A percentile compares a stretch with the other conserved stretches of the same genome.
Evolutionary conservation across 2,797 vertebrate genomes (phyloP).

Genomic region (Dicrostonyx torquatus): DNA sequence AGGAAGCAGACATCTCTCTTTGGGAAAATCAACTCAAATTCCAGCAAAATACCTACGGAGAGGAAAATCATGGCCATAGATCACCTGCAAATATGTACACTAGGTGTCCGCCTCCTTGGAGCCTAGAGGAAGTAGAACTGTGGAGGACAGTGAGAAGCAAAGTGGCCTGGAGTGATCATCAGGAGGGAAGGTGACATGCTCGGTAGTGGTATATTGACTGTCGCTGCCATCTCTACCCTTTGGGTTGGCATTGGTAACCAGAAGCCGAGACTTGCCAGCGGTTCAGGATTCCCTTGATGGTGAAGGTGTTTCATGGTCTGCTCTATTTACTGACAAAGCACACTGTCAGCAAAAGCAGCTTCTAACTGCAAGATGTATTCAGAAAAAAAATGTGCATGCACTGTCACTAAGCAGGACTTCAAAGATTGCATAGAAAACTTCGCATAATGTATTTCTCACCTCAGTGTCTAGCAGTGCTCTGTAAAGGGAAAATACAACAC

Average conservation of each 20-base stretch:
- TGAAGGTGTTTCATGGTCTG: background rate
- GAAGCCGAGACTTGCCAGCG: background rate
- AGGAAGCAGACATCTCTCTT: background rate
- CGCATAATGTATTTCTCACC: background rate
- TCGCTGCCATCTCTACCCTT: background rate
- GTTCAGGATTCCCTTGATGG: background rate
- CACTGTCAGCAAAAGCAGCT: background rate
- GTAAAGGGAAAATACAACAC: background rate
- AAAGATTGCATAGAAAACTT: conserved; percentile 30
- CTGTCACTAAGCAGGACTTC: background rate
- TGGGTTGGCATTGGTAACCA: background rate
- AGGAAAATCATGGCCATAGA: background rate
- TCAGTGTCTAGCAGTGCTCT: background rate
- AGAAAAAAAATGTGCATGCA: background rate
- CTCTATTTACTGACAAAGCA: conserved; percentile 31
- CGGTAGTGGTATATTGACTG: background rate
- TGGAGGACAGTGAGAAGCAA: too few species aligned
- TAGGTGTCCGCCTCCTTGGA: background rate
- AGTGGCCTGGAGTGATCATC: background rate
- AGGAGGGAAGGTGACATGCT: background rate
- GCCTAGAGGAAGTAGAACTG: background rate
- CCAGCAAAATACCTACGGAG: background rate
- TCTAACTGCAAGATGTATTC: background rate
- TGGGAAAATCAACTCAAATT: background rate
- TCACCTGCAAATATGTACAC: background rate